These are phyloP conservation scores for Netelia melanura DNA, from an alignment of 2,888 invertebrate genomes.

Conservation along the genomic window DNA sequence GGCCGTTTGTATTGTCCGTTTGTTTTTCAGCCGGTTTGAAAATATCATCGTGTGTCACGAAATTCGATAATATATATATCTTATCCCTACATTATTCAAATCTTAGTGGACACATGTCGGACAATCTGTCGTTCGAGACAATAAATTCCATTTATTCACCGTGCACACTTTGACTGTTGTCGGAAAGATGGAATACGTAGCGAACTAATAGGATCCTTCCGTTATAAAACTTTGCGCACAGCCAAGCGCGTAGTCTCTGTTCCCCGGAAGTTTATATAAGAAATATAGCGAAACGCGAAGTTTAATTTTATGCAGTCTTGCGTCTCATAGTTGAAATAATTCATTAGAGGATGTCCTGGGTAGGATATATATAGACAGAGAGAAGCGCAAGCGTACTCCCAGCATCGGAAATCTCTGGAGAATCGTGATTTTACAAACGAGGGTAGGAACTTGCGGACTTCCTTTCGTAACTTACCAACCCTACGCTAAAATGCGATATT, in stretches of 20 bases:
- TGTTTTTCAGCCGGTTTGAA: background rate
- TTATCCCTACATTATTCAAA: too few relatives aligned
- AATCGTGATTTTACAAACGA: conserved; percentile 56
- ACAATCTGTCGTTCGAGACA: background rate
- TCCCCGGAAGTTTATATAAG: conserved; percentile 53
- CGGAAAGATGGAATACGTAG: conserved; percentile 35
- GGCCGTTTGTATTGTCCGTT: background rate
- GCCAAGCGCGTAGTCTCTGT: conserved; percentile 35
- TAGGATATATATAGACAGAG: conserved; percentile 31
- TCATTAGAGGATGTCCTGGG: conserved; percentile 58
- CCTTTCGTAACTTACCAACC: conserved; percentile 44
- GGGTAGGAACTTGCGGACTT: conserved; percentile 56
- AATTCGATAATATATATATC: too few relatives aligned
- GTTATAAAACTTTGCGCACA: conserved; percentile 37
- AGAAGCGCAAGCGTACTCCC: conserved; percentile 13
- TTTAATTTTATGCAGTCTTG: conserved; percentile 68
- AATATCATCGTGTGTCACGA: background rate
- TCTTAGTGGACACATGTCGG: too few relatives aligned
- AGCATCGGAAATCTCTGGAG: conserved; percentile 59
- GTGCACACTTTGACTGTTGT: conserved; percentile 2
- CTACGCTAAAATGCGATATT: conserved; percentile 23
- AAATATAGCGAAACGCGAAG: conserved; percentile 53
- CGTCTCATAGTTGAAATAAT: conserved; percentile 65
- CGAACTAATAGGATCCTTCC: conserved; percentile 32
- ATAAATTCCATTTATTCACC: conserved; percentile 11